A percentile compares a stretch with the other conserved stretches of the same genome.
These are phyloP conservation scores for Ochotona princeps DNA, from an alignment of 2,113 vertebrate species.

Conservation along the genomic window DNA sequence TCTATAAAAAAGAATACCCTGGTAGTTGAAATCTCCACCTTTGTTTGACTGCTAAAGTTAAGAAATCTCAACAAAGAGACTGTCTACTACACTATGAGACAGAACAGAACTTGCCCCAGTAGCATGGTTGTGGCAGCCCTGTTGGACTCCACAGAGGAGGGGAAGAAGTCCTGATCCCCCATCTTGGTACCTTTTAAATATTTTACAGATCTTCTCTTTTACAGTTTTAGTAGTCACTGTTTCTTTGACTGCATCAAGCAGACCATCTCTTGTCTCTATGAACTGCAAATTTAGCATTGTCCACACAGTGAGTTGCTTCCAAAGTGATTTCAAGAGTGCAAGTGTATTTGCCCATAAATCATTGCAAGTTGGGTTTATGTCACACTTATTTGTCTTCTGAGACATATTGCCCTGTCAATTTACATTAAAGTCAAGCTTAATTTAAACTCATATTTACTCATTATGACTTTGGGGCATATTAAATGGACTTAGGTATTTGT, in stretches of 20 bases:
- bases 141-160: neutral
- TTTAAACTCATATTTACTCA: neutral
- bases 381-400: neutral
- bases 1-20: neutral
- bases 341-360: neutral
- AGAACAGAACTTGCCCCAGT: neutral
- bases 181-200: neutral
- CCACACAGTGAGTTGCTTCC: neutral
- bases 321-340: neutral
- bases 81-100: neutral
- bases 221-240: neutral
- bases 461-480: neutral
- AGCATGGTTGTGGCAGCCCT: neutral
- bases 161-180: neutral
- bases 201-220: neutral
- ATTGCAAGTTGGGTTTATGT: neutral
- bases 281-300: neutral
- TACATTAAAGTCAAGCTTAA: constrained; percentile 1
- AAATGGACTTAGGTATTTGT: neutral
- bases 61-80: neutral
- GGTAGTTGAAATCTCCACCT: neutral
- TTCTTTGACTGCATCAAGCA: neutral
- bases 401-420: neutral
- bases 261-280: neutral
- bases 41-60: neutral